Evolutionary conservation across 2,797 vertebrate species (phyloP), one percentile per base, ranked within the genome.

Genomic region (Sebastes kiyomatsui): DNA sequence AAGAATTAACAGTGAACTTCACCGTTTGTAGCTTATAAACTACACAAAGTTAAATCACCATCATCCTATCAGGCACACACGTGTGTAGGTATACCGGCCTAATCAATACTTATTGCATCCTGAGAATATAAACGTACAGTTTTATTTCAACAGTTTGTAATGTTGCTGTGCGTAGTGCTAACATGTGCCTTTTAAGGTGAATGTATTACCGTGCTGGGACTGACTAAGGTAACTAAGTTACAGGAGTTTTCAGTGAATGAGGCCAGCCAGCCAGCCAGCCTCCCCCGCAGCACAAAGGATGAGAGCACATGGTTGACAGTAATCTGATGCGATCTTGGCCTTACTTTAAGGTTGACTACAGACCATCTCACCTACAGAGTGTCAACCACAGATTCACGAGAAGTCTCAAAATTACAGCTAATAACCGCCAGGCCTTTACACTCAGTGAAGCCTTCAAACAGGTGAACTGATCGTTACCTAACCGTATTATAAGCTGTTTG

Each of bases 271-370:
- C 32, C 64, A 42, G 33, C 35, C 35, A 35, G 10, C n/a, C 30
- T 56, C 22, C 13, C 55, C 49, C 27, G 1, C 6, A 54, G 67
- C 72, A 86, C 83, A 86, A 80, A 77, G 38, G 81, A 85, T 4
- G 59, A 2, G 67, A 81, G 83, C 90, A 91, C 90, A 83, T 90
- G 92, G 89, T 54, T 38, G 9, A 33, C 14, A n/a, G 20, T 35
- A 18, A 46, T 27, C 14, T 28, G 67, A 69, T 30, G 55, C n/a
- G 74, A 60, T 72, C 32, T 13, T 7, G 74, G 89, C 86, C 80
- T 79, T 80, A 16, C n/a, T 60, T 4, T 2, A 16, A 7, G 2
- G 25, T 2, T 1, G 1, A 9, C 64, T 13, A 22, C 1, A 13
- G 6, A 18, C 5, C 2, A 3, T 2, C 3, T 28, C 55, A 54